Conservation (phyloP, 2,113 vertebrate genomes). For the Engraulis encrasicolus region DNA sequence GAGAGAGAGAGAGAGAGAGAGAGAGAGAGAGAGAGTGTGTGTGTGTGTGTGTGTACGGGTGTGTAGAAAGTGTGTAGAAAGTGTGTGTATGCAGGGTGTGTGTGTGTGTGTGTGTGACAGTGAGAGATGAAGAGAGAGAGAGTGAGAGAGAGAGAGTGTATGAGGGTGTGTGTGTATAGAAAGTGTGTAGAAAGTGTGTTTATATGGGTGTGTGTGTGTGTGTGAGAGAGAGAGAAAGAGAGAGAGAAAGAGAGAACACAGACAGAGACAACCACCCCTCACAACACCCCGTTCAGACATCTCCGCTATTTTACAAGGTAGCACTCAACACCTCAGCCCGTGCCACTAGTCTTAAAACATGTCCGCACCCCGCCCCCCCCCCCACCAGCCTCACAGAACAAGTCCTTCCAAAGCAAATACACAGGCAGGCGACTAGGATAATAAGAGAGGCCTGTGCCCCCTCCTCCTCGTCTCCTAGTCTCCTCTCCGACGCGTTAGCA, state of each 20-base stretch:
- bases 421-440: background rate
- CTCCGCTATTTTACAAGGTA: background rate
- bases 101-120: background rate
- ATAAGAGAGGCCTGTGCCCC: background rate
- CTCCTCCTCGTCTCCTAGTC: too few species aligned
- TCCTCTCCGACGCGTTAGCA: background rate
- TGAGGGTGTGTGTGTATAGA: too few species aligned
- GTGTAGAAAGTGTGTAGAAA: too few species aligned
- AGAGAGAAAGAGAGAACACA: background rate
- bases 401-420: background rate
- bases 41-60: too few species aligned
- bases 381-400: background rate
- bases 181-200: too few species aligned
- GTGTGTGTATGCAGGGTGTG: too few species aligned
- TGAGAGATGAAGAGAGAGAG: background rate
- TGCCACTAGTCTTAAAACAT: background rate
- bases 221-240: background rate
- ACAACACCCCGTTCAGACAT: background rate
- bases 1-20: background rate
- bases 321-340: background rate
- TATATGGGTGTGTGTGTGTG: too few species aligned
- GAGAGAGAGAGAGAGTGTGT: slow-evolving; percentile 1
- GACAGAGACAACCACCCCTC: background rate
- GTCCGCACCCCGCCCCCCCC: background rate
- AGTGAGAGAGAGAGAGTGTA: background rate